Percentiles rank a stretch among this genome's conserved stretches.
phyloP scores from a whole-genome alignment of 2,113 vertebrate genomes.

The Pycnonotus jocosus region DNA sequence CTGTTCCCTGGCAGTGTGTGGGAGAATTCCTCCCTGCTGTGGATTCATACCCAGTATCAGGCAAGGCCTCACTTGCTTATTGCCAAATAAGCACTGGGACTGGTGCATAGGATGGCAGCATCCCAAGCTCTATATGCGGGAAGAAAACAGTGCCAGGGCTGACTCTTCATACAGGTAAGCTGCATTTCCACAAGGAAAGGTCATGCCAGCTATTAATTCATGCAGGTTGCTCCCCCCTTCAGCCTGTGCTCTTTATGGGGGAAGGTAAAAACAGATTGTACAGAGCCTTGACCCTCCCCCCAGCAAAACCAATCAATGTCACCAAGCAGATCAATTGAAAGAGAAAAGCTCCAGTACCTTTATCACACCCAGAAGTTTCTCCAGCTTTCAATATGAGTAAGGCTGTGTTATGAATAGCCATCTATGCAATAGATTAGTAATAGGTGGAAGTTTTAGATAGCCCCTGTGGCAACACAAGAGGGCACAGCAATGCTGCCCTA shows the following conservation, averaged over 20 bases:
- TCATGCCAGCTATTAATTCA: neutral
- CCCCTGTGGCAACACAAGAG: neutral
- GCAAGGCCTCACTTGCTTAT: neutral
- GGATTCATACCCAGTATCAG: conserved; percentile 2
- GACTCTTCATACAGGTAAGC: conserved; percentile 18
- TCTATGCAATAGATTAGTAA: neutral
- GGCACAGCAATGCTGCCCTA: neutral
- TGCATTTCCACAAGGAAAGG: neutral
- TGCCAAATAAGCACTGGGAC: conserved; percentile 47
- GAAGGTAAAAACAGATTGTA: neutral
- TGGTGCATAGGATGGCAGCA: conserved; percentile 61
- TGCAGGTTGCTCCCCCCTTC: neutral
- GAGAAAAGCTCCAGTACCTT: neutral
- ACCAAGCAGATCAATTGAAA: neutral
- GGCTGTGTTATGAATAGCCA: neutral
- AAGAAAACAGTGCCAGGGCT: neutral
- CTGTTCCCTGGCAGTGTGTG: conserved; percentile 40
- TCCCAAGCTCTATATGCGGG: conserved; percentile 1
- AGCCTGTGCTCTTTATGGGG: neutral
- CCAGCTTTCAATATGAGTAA: neutral
- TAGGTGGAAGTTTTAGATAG: neutral
- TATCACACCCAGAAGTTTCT: neutral
- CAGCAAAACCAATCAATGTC: neutral
- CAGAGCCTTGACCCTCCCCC: neutral
- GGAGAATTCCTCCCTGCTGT: conserved; percentile 47